A percentile compares a stretch with the other conserved stretches of the same genome.
Evolutionary conservation across 2,113 vertebrate genomes (phyloP).

Genomic region (Stictonetta naevosa): DNA sequence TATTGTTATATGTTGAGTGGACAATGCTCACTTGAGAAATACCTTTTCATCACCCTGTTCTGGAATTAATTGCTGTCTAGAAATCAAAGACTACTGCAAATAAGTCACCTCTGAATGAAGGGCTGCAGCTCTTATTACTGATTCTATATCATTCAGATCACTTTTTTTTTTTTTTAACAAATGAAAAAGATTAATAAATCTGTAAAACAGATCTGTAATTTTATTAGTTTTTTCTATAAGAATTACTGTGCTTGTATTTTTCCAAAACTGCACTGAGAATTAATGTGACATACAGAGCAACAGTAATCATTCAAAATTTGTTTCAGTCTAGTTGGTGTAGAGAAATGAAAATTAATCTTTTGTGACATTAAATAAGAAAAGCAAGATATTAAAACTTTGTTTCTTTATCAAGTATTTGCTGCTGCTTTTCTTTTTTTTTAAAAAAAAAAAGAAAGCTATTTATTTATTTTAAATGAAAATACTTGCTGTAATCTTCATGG

Average conservation of each 20-base stretch:
- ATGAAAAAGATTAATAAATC: neutral
- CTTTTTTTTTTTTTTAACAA: neutral
- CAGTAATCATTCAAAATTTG: neutral
- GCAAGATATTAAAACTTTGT: neutral
- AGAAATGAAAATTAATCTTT: conserved; percentile 1
- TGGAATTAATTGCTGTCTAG: neutral
- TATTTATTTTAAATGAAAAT: neutral
- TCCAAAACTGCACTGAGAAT: neutral
- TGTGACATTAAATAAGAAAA: neutral
- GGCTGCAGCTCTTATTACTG: neutral
- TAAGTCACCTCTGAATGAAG: neutral
- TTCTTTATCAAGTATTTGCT: neutral
- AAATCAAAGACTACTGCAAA: neutral
- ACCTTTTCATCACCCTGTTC: neutral
- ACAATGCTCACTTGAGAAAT: neutral
- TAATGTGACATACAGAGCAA: neutral
- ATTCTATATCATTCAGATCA: neutral
- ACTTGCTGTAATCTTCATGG: neutral
- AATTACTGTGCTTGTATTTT: neutral
- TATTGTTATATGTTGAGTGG: neutral
- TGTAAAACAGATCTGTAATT: neutral
- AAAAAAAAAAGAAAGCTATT: neutral
- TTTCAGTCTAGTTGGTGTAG: neutral
- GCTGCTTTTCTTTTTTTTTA: neutral
- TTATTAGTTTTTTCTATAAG: neutral